A percentile compares a stretch with the other conserved stretches of the same genome.
Evolutionary conservation across 2,888 invertebrate species (phyloP).

Genomic region (Quadroppia sp.): DNA sequence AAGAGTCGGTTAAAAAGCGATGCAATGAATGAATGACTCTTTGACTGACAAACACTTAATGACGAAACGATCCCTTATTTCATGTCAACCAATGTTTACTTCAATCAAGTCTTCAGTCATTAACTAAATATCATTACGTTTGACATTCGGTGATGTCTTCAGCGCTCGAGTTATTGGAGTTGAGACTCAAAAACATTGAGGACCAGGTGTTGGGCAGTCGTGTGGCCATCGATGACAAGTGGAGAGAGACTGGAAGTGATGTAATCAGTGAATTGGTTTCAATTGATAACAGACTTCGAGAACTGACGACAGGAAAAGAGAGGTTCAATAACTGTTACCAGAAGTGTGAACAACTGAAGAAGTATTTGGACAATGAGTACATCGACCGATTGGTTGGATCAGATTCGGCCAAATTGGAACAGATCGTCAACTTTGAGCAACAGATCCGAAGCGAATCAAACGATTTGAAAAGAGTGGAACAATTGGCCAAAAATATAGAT

Average conservation of each 20-base stretch:
- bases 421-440: conserved; percentile 40
- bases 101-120: too few species aligned
- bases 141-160: background rate
- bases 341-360: conserved; percentile 19
- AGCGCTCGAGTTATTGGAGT: conserved; percentile 16
- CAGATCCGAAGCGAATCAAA: conserved; percentile 27
- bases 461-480: background rate
- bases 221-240: background rate
- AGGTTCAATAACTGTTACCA: conserved; percentile 35
- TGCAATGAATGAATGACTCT: too few species aligned
- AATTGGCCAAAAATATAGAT: conserved; percentile 1
- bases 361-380: conserved; percentile 34
- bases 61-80: too few species aligned
- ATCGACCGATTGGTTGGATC: background rate
- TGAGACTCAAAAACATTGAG: conserved; percentile 24
- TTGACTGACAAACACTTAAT: too few species aligned
- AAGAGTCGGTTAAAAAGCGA: too few species aligned
- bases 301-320: conserved; percentile 38
- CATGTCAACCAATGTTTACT: too few species aligned
- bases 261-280: background rate
- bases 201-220: conserved; percentile 27
- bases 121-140: too few species aligned
- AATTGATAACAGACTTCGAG: conserved; percentile 35
- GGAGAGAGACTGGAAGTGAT: too few species aligned
- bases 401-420: conserved; percentile 13